phyloP scores from a whole-genome alignment of 1,140 invertebrate species.

The Cephus cinctus region DNA sequence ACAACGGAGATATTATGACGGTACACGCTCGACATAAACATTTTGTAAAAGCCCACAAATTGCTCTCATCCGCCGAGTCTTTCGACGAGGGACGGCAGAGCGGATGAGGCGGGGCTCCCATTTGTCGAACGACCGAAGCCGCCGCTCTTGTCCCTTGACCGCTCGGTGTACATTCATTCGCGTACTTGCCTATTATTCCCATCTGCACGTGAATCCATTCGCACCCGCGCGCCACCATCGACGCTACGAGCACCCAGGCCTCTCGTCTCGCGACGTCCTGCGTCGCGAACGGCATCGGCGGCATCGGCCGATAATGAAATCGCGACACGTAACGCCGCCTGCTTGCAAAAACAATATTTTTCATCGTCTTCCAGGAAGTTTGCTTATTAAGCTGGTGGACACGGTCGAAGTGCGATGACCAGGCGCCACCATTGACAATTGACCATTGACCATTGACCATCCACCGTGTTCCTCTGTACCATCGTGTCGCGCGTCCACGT shows the following conservation, averaged over 20 bases:
- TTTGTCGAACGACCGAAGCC: no score
- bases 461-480: neutral
- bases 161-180: no score
- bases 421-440: neutral
- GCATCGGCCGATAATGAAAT: slow-evolving; percentile 40
- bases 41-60: slow-evolving; percentile 37
- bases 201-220: no score
- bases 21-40: slow-evolving; percentile 14
- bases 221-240: no score
- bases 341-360: slow-evolving; percentile 48
- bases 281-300: slow-evolving; percentile 22
- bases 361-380: slow-evolving; percentile 42
- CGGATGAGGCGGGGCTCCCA: slow-evolving; percentile 46
- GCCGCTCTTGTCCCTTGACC: no score
- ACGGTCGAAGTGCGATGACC: slow-evolving; percentile 28
- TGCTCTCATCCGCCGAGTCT: slow-evolving; percentile 33
- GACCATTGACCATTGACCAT: neutral
- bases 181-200: no score
- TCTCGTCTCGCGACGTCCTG: no score
- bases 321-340: slow-evolving; percentile 45
- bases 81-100: slow-evolving; percentile 34
- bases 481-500: slow-evolving; percentile 6
- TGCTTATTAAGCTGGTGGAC: slow-evolving; percentile 32
- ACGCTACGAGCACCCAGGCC: no score
- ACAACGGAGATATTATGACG: slow-evolving; percentile 27